Conservation (phyloP, 1,140 invertebrate species). For the Lerema accius region DNA sequence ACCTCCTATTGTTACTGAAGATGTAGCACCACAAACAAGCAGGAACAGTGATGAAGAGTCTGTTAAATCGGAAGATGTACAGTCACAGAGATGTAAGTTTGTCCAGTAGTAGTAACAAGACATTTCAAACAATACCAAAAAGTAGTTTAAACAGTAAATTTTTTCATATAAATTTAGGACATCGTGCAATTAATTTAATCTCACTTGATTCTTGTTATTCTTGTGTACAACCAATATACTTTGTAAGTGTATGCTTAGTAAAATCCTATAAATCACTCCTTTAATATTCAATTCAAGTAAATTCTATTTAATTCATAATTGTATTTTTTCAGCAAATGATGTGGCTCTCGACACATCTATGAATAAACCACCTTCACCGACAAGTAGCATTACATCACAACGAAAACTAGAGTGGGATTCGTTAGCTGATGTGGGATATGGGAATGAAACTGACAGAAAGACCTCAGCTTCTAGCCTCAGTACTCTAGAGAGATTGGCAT, state of each 20-base stretch:
- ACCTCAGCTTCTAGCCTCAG: slow-evolving; percentile 77
- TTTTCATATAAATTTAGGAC: no score
- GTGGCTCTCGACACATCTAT: slow-evolving; percentile 61
- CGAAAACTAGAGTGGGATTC: slow-evolving; percentile 90
- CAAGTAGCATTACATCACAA: slow-evolving; percentile 86
- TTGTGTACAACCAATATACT: no score
- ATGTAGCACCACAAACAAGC: slow-evolving; percentile 32
- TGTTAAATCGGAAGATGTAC: slow-evolving; percentile 59
- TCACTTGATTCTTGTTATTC: no score
- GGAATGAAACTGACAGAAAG: slow-evolving; percentile 80
- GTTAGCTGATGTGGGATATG: slow-evolving; percentile 89
- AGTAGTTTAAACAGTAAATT: no score
- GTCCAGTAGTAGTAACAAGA: no score
- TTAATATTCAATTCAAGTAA: no score
- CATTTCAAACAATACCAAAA: no score
- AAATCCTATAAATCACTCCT: no score
- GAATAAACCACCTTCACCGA: slow-evolving; percentile 81
- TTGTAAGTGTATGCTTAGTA: no score
- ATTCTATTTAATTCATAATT: no score
- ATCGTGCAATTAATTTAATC: no score
- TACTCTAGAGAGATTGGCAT: slow-evolving; percentile 84
- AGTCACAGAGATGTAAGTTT: slow-evolving; percentile 73
- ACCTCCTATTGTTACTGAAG: slow-evolving; percentile 66
- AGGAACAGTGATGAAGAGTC: slow-evolving; percentile 58
- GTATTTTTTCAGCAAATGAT: slow-evolving; percentile 63